Evolutionary conservation across 2,113 vertebrate species (phyloP).

Genomic region (Oophaga pumilio): DNA sequence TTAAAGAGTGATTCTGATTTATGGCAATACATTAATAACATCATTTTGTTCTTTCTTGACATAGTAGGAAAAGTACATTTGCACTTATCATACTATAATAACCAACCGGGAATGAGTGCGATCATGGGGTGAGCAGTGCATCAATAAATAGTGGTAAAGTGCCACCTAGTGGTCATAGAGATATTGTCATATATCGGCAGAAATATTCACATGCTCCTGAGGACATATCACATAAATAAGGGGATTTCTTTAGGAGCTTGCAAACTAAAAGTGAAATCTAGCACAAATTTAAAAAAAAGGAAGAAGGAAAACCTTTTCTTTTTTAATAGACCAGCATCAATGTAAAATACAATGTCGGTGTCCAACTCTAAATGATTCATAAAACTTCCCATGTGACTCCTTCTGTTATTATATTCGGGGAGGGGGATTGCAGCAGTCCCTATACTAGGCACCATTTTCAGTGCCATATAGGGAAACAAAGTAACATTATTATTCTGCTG

Average conservation of each 20-base stretch:
- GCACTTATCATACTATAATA: background rate
- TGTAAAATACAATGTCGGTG: background rate
- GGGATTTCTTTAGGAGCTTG: background rate
- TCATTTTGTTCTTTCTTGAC: background rate
- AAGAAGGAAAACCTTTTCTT: background rate
- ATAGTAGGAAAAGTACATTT: constrained; percentile 6
- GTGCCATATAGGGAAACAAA: too few relatives aligned
- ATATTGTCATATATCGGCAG: background rate
- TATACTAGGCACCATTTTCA: too few relatives aligned
- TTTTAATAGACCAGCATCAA: too few relatives aligned
- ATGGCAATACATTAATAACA: background rate
- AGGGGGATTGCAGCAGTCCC: too few relatives aligned
- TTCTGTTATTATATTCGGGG: background rate
- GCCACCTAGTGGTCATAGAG: constrained; percentile 60
- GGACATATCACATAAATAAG: background rate
- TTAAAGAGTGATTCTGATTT: background rate
- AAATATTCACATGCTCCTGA: background rate
- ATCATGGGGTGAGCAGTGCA: background rate
- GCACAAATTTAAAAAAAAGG: background rate
- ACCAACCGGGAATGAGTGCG: background rate
- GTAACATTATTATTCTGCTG: too few relatives aligned
- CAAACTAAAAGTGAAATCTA: background rate
- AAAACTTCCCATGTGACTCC: background rate
- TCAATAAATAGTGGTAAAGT: background rate
- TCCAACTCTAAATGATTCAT: background rate